Evolutionary conservation across 2,113 vertebrate species (phyloP).

Genomic region (Myrmecophaga tridactyla): DNA sequence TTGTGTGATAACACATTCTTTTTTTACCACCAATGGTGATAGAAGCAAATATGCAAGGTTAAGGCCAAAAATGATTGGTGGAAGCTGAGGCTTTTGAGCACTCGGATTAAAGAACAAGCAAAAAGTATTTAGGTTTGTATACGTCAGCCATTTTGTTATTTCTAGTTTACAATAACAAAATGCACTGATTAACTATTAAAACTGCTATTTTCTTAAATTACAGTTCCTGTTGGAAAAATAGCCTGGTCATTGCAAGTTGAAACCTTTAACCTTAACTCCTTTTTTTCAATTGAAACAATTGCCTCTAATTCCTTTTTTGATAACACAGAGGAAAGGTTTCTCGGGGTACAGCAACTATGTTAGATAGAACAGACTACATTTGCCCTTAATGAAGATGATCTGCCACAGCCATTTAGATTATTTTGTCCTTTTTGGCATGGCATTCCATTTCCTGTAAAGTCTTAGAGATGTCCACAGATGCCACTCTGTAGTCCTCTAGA

Average conservation of each 20-base stretch:
- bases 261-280: neutral
- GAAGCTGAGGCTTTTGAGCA: neutral
- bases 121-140: neutral
- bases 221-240: constrained; percentile 1
- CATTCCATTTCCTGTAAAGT: neutral
- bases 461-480: neutral
- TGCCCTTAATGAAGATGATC: neutral
- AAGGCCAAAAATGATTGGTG: neutral
- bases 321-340: neutral
- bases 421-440: neutral
- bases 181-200: neutral
- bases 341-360: neutral
- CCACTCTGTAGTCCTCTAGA: neutral
- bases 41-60: neutral
- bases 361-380: neutral
- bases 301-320: neutral
- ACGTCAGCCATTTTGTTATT: constrained; percentile 13
- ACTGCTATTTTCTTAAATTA: neutral
- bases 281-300: neutral
- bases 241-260: neutral
- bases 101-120: neutral
- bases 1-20: neutral
- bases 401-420: neutral
- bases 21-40: neutral
- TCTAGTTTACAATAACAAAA: constrained; percentile 4